phyloP scores from a whole-genome alignment of 2,888 invertebrate genomes.

The Ennomos quercinarius region DNA sequence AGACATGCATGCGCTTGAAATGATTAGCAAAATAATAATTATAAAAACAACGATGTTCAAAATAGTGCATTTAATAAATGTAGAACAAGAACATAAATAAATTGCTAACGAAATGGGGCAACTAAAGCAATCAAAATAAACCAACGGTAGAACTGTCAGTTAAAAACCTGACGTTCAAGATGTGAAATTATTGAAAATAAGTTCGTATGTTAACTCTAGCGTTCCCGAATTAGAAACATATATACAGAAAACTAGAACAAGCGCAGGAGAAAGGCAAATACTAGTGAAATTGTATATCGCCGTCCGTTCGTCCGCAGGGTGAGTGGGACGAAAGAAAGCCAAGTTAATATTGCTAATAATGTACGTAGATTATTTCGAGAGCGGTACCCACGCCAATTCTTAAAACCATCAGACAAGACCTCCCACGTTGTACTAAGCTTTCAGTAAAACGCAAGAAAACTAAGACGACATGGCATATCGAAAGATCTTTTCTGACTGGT shows the following conservation, averaged over 20 bases:
- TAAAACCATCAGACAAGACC: conserved; percentile 44
- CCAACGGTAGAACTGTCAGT: conserved; percentile 44
- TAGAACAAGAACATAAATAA: conserved; percentile 45
- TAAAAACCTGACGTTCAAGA: conserved; percentile 51
- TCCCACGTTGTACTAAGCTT: conserved; percentile 30
- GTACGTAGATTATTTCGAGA: conserved; percentile 58
- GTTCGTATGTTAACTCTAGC: conserved; percentile 44
- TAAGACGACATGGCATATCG: conserved; percentile 25
- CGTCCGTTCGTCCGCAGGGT: conserved; percentile 33
- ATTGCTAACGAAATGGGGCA: conserved; percentile 43
- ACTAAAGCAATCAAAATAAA: conserved; percentile 38
- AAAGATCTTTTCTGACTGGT: conserved; percentile 43
- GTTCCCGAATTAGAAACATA: conserved; percentile 51
- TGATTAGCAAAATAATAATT: too few relatives aligned
- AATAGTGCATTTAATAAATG: conserved; percentile 7
- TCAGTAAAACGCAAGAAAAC: conserved; percentile 23
- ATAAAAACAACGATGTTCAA: too few relatives aligned
- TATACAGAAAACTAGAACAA: conserved; percentile 51
- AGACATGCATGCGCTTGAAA: too few relatives aligned
- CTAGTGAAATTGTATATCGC: conserved; percentile 47
- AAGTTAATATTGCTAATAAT: conserved; percentile 60
- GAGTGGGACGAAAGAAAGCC: conserved; percentile 50
- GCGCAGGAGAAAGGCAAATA: conserved; percentile 38
- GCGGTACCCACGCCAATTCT: conserved; percentile 54
- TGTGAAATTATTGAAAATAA: conserved; percentile 44